Conservation (phyloP, 2,888 invertebrate species). For the Lepetodrilus schrolli region DNA sequence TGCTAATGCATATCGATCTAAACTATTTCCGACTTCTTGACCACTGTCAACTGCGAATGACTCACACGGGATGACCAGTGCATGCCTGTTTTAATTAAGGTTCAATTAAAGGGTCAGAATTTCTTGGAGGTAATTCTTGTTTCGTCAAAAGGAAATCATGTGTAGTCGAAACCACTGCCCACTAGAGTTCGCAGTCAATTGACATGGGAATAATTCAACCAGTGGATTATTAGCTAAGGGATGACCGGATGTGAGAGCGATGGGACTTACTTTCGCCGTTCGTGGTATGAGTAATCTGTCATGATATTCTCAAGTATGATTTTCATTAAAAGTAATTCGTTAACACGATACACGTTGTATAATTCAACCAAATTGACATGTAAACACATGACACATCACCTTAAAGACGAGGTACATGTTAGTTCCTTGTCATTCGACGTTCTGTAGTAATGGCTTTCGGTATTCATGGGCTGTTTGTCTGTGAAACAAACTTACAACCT, state of each 20-base stretch:
- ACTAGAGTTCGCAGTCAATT: background rate
- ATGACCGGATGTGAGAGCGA: background rate
- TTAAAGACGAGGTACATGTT: too few species aligned
- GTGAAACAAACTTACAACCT: too few species aligned
- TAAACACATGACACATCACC: too few species aligned
- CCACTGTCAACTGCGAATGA: background rate
- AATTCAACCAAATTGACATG: too few species aligned
- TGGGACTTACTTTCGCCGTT: background rate
- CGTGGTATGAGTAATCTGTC: background rate
- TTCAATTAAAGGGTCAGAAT: slow-evolving; percentile 9
- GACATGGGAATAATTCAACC: slow-evolving; percentile 12
- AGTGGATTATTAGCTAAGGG: background rate
- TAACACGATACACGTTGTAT: too few species aligned
- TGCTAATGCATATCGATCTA: slow-evolving; percentile 14
- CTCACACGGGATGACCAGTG: background rate
- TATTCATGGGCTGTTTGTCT: too few species aligned
- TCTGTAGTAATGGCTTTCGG: too few species aligned
- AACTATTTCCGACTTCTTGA: background rate
- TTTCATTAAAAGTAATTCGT: too few species aligned
- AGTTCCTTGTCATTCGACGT: too few species aligned
- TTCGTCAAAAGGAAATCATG: background rate
- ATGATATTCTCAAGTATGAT: background rate
- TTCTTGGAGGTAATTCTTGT: background rate
- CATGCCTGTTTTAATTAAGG: background rate
- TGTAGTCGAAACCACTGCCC: background rate